Conservation (phyloP, 2,797 vertebrate genomes). For the Microhierax caerulescens region DNA sequence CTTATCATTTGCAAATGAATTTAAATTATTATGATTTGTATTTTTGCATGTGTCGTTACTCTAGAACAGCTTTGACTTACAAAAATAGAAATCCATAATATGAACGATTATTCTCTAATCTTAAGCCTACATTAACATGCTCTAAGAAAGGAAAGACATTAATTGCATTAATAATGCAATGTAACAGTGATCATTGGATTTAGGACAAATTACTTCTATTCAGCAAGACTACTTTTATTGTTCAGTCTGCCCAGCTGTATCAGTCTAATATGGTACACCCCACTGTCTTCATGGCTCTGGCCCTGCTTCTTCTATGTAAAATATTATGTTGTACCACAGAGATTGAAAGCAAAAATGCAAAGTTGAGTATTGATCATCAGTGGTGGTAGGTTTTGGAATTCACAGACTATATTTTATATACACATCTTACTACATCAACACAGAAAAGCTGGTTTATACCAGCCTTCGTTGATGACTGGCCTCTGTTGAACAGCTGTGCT, state of each 20-base stretch:
- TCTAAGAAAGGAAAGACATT: neutral
- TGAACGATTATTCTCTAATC: slow-evolving; percentile 10
- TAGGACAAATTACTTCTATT: neutral
- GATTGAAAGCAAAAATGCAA: too few species aligned
- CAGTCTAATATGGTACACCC: neutral
- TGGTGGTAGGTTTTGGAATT: too few species aligned
- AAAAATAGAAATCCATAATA: slow-evolving; percentile 9
- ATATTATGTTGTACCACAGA: neutral
- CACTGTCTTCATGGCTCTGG: neutral
- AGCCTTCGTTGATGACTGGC: neutral
- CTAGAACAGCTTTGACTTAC: neutral
- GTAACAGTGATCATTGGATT: neutral
- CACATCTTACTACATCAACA: neutral
- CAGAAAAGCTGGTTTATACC: neutral
- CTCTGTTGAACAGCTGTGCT: neutral
- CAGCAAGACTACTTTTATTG: neutral
- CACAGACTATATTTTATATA: too few species aligned
- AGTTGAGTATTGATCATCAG: too few species aligned
- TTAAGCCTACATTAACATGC: neutral
- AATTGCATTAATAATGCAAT: slow-evolving; percentile 23
- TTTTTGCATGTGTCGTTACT: slow-evolving; percentile 14
- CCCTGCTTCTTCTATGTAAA: neutral
- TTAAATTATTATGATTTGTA: neutral
- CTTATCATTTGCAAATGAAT: neutral
- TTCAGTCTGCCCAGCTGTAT: neutral